A percentile compares a stretch with the other conserved stretches of the same genome.
These are phyloP conservation scores for Donacobius atricapilla DNA, from an alignment of 2,113 vertebrate species.

Conservation along the genomic window DNA sequence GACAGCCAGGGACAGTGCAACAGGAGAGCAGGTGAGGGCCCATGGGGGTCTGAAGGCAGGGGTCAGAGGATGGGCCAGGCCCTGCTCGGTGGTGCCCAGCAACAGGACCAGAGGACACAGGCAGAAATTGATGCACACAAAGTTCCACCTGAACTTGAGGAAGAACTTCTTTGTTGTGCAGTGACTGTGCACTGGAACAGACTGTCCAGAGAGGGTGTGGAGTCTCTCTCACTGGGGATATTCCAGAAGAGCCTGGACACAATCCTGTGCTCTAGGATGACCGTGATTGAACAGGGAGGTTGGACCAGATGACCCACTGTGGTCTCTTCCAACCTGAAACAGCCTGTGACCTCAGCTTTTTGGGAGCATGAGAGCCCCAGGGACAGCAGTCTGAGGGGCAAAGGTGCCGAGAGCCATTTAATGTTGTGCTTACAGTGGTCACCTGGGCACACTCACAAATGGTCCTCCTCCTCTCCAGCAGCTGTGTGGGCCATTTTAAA, in stretches of 20 bases:
- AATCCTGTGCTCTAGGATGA: background rate
- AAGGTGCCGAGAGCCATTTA: background rate
- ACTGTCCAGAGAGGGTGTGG: background rate
- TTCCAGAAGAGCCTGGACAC: background rate
- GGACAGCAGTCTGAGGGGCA: background rate
- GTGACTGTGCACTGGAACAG: background rate
- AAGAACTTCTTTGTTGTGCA: background rate
- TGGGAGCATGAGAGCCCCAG: background rate
- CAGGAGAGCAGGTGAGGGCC: background rate
- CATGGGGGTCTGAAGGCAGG: background rate
- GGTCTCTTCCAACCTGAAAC: background rate
- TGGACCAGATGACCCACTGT: no score
- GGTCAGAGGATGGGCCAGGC: background rate
- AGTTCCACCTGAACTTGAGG: background rate
- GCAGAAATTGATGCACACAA: background rate
- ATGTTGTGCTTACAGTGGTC: background rate
- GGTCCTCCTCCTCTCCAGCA: background rate
- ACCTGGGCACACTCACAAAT: fast-evolving
- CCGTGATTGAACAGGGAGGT: background rate
- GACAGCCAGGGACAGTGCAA: background rate
- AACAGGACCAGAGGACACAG: background rate
- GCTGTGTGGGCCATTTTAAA: background rate
- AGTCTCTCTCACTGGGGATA: background rate
- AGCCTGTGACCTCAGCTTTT: background rate
- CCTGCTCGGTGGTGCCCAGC: background rate